Base-by-base conservation (phyloP, 2,797 vertebrate genomes). In the Diglossa cyanea region DNA sequence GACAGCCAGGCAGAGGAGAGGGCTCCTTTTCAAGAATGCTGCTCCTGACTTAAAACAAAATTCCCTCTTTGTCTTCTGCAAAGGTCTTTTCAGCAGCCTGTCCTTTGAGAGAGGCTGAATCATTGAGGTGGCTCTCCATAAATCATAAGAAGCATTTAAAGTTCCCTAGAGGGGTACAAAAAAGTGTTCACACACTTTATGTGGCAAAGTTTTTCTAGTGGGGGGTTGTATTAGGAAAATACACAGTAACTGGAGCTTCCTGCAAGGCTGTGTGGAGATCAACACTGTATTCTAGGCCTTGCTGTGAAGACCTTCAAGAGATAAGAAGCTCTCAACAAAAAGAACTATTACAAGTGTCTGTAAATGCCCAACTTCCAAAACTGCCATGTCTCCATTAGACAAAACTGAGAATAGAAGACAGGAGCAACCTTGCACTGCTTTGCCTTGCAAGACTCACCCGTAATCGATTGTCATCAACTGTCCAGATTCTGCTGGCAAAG, bases 401-500 rank as follows among this genome's bases (percentile, higher is more conserved):
- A 76, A 44, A 73, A 61, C 6, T 51, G 50, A 8, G 48, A 89
- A 82, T 11, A 74, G 17, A n/a, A 25, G 62, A n/a, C 23, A 67
- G 53, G 73, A 92, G 37, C 9, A 80, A 25, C 35, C 35, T 35
- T 35, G 35, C 35, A 35, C 26, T 18, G 19, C 17, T 70, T 50
- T 73, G 45, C 17, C 50, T 48, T 57, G 37, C 4, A 17, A 40
- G 10, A 96, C 99, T 98, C 95, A 99, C 99, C 97, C 99, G 98
- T 94, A 99, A 98, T 25, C 99, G 98, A 97, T 98, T 98, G 97
- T 99, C 99, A 25, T 99, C 99, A 11, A 99, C 98, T 0, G 99
- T 99, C 99, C 99, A 99, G 95, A 99, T 99, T 72, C 99, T 98
- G 96, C 99, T 99, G 65, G 99, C 99, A 83, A 99, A 99, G 97